Evolutionary conservation across 2,113 vertebrate species (phyloP).

Genomic region (Jaculus jaculus): DNA sequence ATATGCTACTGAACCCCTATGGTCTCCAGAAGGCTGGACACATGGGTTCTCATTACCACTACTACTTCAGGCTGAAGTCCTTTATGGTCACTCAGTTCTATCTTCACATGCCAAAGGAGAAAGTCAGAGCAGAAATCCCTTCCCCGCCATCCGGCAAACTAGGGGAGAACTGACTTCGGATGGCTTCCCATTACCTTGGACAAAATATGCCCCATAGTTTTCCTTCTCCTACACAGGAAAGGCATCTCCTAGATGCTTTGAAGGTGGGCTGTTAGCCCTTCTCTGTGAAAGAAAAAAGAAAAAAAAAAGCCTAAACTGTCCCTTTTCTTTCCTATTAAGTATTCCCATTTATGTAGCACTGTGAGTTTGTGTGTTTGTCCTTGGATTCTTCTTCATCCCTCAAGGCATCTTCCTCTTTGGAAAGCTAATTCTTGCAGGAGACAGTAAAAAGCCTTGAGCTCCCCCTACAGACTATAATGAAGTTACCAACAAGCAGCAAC

Average conservation of each 20-base stretch:
- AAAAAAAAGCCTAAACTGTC: not conserved
- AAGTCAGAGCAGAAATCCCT: not conserved
- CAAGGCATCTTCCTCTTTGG: not conserved
- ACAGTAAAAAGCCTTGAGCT: conserved; percentile 34
- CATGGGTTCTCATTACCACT: not conserved
- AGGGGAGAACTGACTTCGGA: not conserved
- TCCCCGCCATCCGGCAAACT: not conserved
- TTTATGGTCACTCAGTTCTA: not conserved
- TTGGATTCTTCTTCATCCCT: too few species aligned
- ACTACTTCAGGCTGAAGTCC: not conserved
- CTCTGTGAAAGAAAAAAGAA: too few species aligned
- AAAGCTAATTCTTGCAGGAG: not conserved
- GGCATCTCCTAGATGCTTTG: not conserved
- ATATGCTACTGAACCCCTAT: not conserved
- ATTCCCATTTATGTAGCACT: not conserved
- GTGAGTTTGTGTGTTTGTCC: not conserved
- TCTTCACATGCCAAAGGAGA: not conserved
- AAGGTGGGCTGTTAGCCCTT: not conserved
- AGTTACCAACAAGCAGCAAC: not conserved
- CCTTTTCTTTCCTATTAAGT: not conserved
- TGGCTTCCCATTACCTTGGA: not conserved
- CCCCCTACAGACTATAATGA: conserved; percentile 39
- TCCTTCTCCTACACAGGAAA: not conserved
- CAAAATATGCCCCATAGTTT: too few species aligned
- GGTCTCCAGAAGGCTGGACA: not conserved